Evolutionary conservation across 2,113 vertebrate species (phyloP).

Genomic region (Caranx melampygus): DNA sequence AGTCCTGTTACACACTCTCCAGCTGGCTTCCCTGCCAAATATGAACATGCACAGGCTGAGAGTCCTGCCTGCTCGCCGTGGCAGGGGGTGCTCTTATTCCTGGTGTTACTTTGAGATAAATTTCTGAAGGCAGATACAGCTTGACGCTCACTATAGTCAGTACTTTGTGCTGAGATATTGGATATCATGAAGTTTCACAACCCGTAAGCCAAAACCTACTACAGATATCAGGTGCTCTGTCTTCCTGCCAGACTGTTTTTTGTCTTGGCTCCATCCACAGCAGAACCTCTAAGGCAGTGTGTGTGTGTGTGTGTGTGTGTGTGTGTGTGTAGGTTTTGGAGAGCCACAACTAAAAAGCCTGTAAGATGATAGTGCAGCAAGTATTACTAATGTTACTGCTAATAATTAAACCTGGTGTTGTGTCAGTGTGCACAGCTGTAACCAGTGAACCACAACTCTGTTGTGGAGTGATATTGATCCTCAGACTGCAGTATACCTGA

Average conservation of each 20-base stretch:
- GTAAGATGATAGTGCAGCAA: constrained; percentile 21
- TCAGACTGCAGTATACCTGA: neutral
- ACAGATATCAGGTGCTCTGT: constrained; percentile 37
- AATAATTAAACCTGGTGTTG: constrained; percentile 2
- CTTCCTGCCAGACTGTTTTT: constrained; percentile 31
- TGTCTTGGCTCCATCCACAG: neutral
- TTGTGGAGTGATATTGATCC: neutral
- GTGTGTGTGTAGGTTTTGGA: constrained; percentile 32
- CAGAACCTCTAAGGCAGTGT: constrained; percentile 22
- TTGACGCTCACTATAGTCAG: neutral
- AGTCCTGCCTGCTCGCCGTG: neutral
- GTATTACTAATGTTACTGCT: constrained; percentile 12
- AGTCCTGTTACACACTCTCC: constrained; percentile 46
- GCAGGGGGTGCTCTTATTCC: constrained; percentile 2
- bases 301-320: neutral
- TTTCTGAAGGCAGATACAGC: constrained; percentile 8
- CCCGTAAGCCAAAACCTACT: constrained; percentile 18
- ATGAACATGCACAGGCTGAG: constrained; percentile 40
- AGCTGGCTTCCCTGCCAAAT: constrained; percentile 42
- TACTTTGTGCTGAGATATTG: constrained; percentile 12
- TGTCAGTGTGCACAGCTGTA: neutral
- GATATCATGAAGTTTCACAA: constrained; percentile 32
- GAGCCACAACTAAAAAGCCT: constrained; percentile 5
- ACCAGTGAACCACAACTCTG: neutral
- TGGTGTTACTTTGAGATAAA: constrained; percentile 24